These are phyloP conservation scores for Eumeta japonica DNA, from an alignment of 1,140 invertebrate species.

Conservation along the genomic window DNA sequence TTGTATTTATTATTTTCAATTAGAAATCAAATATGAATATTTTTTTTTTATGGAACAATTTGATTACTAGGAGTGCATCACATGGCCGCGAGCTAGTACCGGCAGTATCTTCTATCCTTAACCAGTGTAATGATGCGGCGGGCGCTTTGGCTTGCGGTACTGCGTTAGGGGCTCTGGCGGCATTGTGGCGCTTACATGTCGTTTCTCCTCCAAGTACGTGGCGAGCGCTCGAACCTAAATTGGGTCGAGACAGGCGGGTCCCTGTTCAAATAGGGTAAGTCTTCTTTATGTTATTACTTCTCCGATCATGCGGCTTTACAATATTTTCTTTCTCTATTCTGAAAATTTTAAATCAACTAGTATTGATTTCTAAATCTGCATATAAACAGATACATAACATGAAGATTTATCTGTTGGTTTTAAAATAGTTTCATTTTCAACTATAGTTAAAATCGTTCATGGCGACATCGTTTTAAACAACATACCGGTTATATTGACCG, in stretches of 20 bases:
- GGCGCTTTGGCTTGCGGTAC: constrained; percentile 33
- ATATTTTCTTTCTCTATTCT: not conserved
- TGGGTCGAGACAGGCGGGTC: constrained; percentile 44
- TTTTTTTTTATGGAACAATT: constrained; percentile 1
- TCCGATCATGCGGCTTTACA: not conserved
- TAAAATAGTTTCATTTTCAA: too few species aligned
- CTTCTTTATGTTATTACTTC: not conserved
- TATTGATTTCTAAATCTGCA: not conserved
- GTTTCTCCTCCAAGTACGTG: constrained; percentile 62
- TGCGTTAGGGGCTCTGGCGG: constrained; percentile 54
- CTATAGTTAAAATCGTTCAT: too few species aligned
- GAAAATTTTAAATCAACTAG: not conserved
- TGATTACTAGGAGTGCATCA: constrained; percentile 45
- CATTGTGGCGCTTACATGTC: constrained; percentile 58
- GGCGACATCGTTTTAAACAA: too few species aligned
- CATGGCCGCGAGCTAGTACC: constrained; percentile 63
- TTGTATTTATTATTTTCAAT: not conserved
- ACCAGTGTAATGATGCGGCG: constrained; percentile 46
- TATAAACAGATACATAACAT: not conserved
- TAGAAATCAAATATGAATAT: not conserved
- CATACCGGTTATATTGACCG: too few species aligned
- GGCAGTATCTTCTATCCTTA: constrained; percentile 61
- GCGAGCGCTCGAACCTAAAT: constrained; percentile 54
- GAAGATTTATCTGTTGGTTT: too few species aligned
- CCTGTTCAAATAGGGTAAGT: constrained; percentile 36